phyloP scores from a whole-genome alignment of 2,113 vertebrate species.

The Meleagris gallopavo region DNA sequence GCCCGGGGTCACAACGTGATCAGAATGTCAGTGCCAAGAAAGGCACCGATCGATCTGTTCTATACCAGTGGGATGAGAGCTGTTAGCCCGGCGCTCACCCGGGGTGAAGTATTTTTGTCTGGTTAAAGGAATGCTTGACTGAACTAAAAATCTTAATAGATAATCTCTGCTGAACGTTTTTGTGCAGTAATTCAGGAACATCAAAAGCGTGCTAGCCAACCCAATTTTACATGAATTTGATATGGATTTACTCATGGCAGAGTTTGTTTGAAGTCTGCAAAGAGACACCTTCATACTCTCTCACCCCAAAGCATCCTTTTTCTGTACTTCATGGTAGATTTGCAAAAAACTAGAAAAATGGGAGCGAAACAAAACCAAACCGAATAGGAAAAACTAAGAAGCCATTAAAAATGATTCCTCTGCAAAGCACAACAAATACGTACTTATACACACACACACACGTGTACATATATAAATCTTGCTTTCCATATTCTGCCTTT shows the following conservation, averaged over 20 bases:
- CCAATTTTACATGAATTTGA: slow-evolving; percentile 33
- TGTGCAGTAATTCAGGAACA: slow-evolving; percentile 14
- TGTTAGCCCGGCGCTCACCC: neutral
- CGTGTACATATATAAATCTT: neutral
- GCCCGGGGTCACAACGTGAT: neutral
- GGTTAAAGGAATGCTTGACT: neutral
- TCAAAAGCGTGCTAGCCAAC: slow-evolving; percentile 27
- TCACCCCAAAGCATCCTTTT: neutral
- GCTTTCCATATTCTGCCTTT: neutral
- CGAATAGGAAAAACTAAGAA: neutral
- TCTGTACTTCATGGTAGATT: neutral
- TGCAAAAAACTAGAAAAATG: neutral
- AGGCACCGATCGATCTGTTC: neutral
- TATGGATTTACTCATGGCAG: slow-evolving; percentile 35
- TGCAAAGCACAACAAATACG: neutral
- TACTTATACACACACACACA: neutral
- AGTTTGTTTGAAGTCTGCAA: slow-evolving; percentile 51
- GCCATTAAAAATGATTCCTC: neutral
- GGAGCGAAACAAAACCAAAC: neutral
- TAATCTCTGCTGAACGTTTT: neutral
- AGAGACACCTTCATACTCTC: neutral
- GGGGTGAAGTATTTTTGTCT: neutral
- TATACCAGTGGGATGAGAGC: neutral
- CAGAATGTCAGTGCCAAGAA: neutral
- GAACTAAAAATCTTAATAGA: neutral